These are phyloP conservation scores for Megaceryle maxima DNA, from an alignment of 2,113 vertebrate species.

Conservation along the genomic window DNA sequence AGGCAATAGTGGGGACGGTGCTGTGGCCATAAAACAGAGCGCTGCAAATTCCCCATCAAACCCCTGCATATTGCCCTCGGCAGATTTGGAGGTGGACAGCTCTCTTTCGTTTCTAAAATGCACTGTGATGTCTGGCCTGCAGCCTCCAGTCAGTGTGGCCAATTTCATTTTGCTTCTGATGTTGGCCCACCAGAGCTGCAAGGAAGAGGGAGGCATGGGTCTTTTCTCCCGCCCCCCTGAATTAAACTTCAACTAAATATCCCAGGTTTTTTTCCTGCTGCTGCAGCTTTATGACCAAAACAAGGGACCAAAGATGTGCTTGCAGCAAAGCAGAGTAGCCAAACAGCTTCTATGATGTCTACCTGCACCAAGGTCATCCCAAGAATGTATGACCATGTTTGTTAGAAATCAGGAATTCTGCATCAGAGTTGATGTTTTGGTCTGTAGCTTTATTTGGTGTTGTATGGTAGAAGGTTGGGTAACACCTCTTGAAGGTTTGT, in stretches of 20 bases:
- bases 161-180: background rate
- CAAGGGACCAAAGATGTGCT: background rate
- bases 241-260: background rate
- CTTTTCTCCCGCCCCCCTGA: background rate
- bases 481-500: background rate
- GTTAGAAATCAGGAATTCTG: background rate
- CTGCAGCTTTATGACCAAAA: background rate
- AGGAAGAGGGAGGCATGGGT: background rate
- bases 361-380: background rate
- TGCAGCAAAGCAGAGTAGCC: background rate
- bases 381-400: background rate
- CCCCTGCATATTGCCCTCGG: background rate
- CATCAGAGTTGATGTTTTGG: background rate
- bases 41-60: background rate
- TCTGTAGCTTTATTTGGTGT: background rate
- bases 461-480: background rate
- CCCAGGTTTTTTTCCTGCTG: background rate
- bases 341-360: background rate
- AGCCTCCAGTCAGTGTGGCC: background rate
- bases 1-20: background rate
- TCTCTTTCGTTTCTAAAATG: background rate
- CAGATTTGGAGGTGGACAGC: background rate
- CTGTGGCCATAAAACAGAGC: background rate
- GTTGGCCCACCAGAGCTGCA: background rate
- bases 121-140: background rate